Conservation (phyloP, 2,797 vertebrate genomes). For the Helarctos malayanus region DNA sequence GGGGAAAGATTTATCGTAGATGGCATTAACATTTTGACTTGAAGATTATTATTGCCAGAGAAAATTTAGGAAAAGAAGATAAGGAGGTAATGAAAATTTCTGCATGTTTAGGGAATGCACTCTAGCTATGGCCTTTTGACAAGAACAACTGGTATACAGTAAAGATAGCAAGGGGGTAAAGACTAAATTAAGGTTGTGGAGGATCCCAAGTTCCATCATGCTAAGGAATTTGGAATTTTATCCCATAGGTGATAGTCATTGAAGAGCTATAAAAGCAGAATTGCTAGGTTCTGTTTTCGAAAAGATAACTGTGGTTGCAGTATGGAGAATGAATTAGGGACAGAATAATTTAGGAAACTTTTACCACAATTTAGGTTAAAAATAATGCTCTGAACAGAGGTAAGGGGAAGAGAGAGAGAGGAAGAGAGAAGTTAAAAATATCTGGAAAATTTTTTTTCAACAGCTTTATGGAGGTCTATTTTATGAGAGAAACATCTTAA, state of each 20-base stretch:
- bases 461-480: neutral
- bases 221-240: constrained; percentile 30
- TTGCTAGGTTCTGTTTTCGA: constrained; percentile 7
- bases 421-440: neutral
- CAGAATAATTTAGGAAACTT: constrained; percentile 27
- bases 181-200: neutral
- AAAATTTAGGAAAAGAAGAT: constrained; percentile 60
- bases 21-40: constrained; percentile 22
- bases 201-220: neutral
- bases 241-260: neutral
- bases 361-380: constrained; percentile 46
- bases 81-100: neutral
- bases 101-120: neutral
- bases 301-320: constrained; percentile 22
- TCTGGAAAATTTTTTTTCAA: neutral
- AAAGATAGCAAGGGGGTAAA: neutral
- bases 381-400: constrained; percentile 33
- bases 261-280: constrained; percentile 24
- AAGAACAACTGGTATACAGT: neutral
- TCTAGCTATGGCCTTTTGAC: neutral
- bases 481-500: constrained; percentile 23
- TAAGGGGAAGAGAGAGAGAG: neutral
- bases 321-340: neutral
- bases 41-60: neutral
- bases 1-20: neutral